phyloP scores from a whole-genome alignment of 2,797 vertebrate species.

The Limnodromus scolopaceus region DNA sequence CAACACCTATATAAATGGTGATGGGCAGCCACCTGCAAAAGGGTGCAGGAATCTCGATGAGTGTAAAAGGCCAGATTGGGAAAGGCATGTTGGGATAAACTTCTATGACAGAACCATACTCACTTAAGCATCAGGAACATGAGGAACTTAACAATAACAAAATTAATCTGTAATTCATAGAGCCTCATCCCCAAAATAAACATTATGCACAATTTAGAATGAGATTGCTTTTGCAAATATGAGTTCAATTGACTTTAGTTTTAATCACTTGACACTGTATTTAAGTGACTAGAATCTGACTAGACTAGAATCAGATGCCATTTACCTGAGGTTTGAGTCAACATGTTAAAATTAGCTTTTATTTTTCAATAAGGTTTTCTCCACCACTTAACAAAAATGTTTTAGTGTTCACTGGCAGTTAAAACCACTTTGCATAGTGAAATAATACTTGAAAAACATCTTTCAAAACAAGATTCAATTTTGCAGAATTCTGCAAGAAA shows the following conservation, averaged over 20 bases:
- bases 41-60: not conserved
- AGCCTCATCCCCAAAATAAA: not conserved
- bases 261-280: not conserved
- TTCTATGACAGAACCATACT: not conserved
- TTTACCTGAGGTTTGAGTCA: not conserved
- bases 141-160: not conserved
- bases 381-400: not conserved
- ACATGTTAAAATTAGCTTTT: not conserved
- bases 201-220: not conserved
- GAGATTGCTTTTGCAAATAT: not conserved
- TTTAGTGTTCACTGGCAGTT: constrained; percentile 21
- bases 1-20: not conserved
- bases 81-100: not conserved
- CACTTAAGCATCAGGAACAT: not conserved
- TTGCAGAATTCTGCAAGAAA: not conserved
- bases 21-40: not conserved
- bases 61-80: not conserved
- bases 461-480: not conserved
- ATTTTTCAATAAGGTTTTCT: constrained; percentile 21
- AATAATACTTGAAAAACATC: not conserved
- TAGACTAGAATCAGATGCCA: not conserved
- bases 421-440: constrained; percentile 18
- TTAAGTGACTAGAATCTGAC: not conserved
- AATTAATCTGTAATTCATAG: not conserved
- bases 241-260: not conserved